Conservation (phyloP, 2,113 vertebrate species). For the Eclectus roratus region DNA sequence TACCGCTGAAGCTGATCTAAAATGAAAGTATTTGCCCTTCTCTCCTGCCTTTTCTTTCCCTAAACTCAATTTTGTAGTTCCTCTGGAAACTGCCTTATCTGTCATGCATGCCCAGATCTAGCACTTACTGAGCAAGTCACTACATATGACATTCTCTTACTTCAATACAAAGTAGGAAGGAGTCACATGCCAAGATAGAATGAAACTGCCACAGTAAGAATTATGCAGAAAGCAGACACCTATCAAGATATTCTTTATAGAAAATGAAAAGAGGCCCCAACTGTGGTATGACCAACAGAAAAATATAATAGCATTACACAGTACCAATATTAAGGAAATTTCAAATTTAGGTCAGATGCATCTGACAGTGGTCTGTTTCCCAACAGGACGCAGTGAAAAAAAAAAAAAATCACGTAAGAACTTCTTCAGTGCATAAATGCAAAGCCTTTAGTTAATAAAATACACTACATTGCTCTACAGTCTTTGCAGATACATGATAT, state of each 20-base stretch:
- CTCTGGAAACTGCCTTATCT: slow-evolving; percentile 18
- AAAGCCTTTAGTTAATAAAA: not conserved
- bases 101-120: not conserved
- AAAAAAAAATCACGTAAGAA: not conserved
- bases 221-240: not conserved
- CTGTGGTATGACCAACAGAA: not conserved
- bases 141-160: slow-evolving; percentile 6
- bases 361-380: not conserved
- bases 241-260: not conserved
- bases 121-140: not conserved
- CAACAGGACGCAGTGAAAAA: not conserved
- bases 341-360: not conserved
- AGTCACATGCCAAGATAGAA: not conserved
- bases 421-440: not conserved
- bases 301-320: not conserved
- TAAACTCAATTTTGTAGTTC: not conserved
- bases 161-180: slow-evolving; percentile 11
- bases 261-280: not conserved
- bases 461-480: not conserved
- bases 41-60: not conserved
- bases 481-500: not conserved
- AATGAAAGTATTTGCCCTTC: not conserved
- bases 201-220: not conserved
- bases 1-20: not conserved
- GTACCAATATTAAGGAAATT: not conserved